Evolutionary conservation across 1,140 invertebrate genomes (phyloP), one percentile per base, ranked within the genome.

Genomic region (Procambarus clarkii): DNA sequence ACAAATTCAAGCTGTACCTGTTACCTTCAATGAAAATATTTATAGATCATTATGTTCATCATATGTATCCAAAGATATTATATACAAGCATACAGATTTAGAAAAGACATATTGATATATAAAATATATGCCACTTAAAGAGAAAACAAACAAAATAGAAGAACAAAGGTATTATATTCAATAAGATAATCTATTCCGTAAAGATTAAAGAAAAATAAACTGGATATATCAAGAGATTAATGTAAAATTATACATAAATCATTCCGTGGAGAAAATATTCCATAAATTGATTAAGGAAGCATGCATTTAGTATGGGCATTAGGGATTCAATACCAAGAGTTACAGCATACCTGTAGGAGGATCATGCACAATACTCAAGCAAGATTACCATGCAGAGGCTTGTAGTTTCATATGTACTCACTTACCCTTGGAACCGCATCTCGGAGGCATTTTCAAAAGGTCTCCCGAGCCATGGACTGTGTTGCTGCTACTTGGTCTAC

Each of bases 221-320:
- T 76, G 64, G 34, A 48, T 89, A 83, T 89, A 44, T 71, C 18
- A 34, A 54, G 50, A 69, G 46, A 89, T 89, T 54, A 54, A 71
- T 77, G 60, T 46, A 78, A 86, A 88, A 91, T 85, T 71, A 85
- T 85, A 91, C 74, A 86, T 91, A 84, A 91, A 85, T 69, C 83
- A 91, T 86, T 85, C 82, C 76, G 79, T 45, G 46, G 8, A 83
- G 60, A 83, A 83, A 44, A 46, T 83, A 83, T 45, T 54, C n/a
- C 60, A 82, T 21, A 82, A 44, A 82, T 60, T 44, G 60, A 34
- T 24, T 24, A 44, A 48, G 44, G 9, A 44, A 24, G n/a, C 84
- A 86, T 86, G 84, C 84, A 44, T 86, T 86, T 86, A 86, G 60
- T 77, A 46, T 71, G 86, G 77, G 18, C 81, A 44, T 45, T 44